phyloP scores from a whole-genome alignment of 2,113 vertebrate species.

The Atherinomorus stipes region DNA sequence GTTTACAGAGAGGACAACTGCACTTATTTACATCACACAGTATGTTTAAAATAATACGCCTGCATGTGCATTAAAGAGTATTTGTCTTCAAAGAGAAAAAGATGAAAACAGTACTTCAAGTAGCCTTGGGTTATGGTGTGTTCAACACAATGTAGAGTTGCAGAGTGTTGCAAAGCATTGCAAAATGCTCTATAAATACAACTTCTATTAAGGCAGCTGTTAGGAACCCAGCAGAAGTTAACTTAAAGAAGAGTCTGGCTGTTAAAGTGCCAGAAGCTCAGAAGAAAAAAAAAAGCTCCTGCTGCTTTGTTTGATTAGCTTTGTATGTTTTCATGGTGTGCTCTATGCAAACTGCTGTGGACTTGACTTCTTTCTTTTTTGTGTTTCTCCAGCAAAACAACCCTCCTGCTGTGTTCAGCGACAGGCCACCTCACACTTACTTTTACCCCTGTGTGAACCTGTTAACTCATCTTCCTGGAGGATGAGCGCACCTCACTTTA shows the following conservation, averaged over 20 bases:
- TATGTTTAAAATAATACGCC: constrained; percentile 8
- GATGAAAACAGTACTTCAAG: constrained; percentile 35
- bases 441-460: constrained; percentile 18
- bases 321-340: constrained; percentile 25
- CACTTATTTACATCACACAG: background rate
- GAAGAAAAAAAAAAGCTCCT: constrained; percentile 18
- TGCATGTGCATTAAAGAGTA: constrained; percentile 1
- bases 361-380: background rate
- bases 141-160: constrained; percentile 35
- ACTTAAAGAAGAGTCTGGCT: constrained; percentile 33
- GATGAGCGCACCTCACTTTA: background rate
- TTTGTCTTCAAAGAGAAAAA: constrained; percentile 28
- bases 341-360: constrained; percentile 14
- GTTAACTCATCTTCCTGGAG: constrained; percentile 41
- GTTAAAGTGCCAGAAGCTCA: constrained; percentile 28
- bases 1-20: background rate
- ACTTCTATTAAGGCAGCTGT: constrained; percentile 37
- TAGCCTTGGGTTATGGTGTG: constrained; percentile 11
- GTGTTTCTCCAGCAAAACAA: constrained; percentile 22
- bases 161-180: constrained; percentile 57
- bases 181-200: constrained; percentile 57
- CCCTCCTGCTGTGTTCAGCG: constrained; percentile 30
- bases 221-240: constrained; percentile 35
- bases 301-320: constrained; percentile 39
- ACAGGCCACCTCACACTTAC: constrained; percentile 23